These are phyloP conservation scores for Benthosema pterotum DNA, from an alignment of 2,797 vertebrate species.

Conservation along the genomic window DNA sequence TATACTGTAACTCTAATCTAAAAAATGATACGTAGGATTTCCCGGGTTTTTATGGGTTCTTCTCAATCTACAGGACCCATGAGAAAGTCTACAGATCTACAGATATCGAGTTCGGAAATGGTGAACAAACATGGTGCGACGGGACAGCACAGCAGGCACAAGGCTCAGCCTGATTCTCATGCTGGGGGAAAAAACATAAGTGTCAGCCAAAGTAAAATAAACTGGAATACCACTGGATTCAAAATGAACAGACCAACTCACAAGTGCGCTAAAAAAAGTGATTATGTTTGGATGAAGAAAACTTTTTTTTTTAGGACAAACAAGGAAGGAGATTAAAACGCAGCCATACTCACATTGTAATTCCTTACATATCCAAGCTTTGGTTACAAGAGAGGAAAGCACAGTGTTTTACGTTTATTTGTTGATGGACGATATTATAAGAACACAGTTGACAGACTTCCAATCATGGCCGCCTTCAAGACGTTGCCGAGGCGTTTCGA, in stretches of 20 bases:
- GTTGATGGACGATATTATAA: slow-evolving; percentile 40
- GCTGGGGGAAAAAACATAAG: slow-evolving; percentile 54
- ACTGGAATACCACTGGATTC: slow-evolving; percentile 40
- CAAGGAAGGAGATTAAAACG: slow-evolving; percentile 76
- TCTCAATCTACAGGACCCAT: slow-evolving; percentile 19
- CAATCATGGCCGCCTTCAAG: slow-evolving; percentile 32
- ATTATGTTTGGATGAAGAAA: slow-evolving; percentile 75
- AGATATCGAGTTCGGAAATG: slow-evolving; percentile 48
- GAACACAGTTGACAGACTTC: slow-evolving; percentile 54
- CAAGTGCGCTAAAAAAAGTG: slow-evolving; percentile 65
- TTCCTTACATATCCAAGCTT: slow-evolving; percentile 86
- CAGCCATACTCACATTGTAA: slow-evolving; percentile 82
- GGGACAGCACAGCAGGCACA: slow-evolving; percentile 53
- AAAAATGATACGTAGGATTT: no score
- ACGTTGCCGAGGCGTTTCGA: slow-evolving; percentile 20
- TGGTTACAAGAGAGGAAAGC: slow-evolving; percentile 81
- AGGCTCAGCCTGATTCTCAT: slow-evolving; percentile 66
- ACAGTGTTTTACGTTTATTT: slow-evolving; percentile 72
- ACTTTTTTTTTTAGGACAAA: slow-evolving; percentile 79
- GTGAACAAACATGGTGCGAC: slow-evolving; percentile 51
- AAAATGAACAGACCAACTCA: slow-evolving; percentile 66
- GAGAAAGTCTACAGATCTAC: background rate
- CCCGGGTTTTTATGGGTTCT: no score
- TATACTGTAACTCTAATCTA: no score
- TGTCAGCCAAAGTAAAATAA: slow-evolving; percentile 58